Percentiles rank a stretch among this genome's conserved stretches.
These are phyloP conservation scores for Cygnus atratus DNA, from an alignment of 2,113 vertebrate genomes.

Conservation along the genomic window DNA sequence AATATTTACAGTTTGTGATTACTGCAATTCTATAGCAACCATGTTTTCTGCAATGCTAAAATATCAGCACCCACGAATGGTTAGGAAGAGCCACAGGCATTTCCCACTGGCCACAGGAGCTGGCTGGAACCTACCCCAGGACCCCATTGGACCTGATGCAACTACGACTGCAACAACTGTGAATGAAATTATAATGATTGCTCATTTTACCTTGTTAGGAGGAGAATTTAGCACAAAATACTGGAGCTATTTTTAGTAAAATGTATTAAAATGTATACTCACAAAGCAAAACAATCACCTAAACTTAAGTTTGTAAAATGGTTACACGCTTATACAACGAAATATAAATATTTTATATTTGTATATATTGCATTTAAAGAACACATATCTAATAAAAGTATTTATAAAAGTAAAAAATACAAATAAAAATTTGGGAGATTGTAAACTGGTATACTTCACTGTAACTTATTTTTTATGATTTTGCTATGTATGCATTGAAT, in stretches of 20 bases:
- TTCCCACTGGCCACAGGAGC: neutral
- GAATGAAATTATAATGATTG: neutral
- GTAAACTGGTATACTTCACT: neutral
- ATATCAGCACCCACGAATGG: neutral
- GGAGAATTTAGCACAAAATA: neutral
- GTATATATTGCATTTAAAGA: neutral
- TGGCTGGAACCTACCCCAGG: neutral
- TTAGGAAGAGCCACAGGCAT: neutral
- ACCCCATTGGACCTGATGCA: neutral
- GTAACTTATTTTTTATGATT: constrained; percentile 55
- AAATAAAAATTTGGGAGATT: neutral
- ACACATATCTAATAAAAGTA: neutral
- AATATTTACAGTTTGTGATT: neutral
- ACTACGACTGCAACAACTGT: neutral
- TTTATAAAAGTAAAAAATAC: neutral
- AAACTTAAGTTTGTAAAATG: neutral
- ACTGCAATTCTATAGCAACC: neutral
- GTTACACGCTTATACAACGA: neutral
- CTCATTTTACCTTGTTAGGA: neutral
- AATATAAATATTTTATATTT: neutral
- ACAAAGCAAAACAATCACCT: neutral
- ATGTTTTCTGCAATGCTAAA: neutral
- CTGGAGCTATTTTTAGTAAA: neutral
- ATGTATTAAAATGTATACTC: neutral
- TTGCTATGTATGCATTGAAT: constrained; percentile 50